phyloP scores from a whole-genome alignment of 2,888 invertebrate genomes.

The Scrobipalpa costella region DNA sequence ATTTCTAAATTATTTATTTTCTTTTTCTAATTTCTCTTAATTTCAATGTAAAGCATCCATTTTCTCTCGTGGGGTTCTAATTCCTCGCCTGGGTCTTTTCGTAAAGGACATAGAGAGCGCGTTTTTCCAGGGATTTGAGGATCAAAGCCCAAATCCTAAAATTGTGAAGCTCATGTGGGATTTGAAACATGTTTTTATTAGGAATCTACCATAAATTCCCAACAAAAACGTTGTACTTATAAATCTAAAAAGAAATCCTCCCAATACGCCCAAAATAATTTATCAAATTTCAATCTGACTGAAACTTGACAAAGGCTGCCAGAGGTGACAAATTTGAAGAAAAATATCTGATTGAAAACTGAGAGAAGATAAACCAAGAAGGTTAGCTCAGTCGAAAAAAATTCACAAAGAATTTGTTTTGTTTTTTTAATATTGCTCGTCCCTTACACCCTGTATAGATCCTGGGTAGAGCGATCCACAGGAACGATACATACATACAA shows the following conservation, averaged over 20 bases:
- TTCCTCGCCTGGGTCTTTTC: slow-evolving; percentile 7
- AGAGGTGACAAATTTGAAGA: background rate
- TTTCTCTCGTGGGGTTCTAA: background rate
- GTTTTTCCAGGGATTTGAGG: background rate
- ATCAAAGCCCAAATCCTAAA: background rate
- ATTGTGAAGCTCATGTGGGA: background rate
- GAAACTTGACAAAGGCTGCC: background rate
- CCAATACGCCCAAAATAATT: background rate
- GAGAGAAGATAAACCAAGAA: background rate
- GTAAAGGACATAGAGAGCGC: slow-evolving; percentile 1
- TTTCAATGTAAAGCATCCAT: background rate
- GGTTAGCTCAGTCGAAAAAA: background rate
- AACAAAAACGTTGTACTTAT: background rate
- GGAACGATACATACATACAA: too few species aligned
- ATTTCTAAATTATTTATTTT: too few species aligned
- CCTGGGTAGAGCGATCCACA: too few species aligned
- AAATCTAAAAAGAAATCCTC: background rate
- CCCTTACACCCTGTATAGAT: too few species aligned
- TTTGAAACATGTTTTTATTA: slow-evolving; percentile 7
- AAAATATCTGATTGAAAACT: background rate
- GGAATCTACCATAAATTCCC: background rate
- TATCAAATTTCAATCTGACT: background rate
- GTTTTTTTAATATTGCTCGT: too few species aligned
- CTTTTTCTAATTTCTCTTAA: background rate
- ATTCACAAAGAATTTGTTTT: too few species aligned